Percentiles rank a stretch among this genome's conserved stretches.
Conservation (phyloP, 2,888 invertebrate species). For the Stomorhina lunata region DNA sequence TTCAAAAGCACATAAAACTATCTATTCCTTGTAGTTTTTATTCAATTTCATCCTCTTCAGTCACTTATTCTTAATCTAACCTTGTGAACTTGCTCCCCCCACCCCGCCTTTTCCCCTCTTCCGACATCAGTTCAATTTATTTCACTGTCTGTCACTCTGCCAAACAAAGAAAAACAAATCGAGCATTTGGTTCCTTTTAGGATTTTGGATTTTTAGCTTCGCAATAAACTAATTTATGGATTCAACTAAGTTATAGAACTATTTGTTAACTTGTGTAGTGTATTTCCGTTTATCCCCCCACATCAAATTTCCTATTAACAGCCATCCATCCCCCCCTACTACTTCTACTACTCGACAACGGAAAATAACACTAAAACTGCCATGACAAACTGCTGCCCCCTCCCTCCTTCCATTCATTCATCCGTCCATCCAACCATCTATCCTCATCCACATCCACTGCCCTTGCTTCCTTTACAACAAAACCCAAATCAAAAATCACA, state of each 20-base stretch:
- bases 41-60: conserved; percentile 53
- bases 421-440: no score
- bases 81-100: background rate
- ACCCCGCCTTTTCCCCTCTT: background rate
- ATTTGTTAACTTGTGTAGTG: conserved; percentile 63
- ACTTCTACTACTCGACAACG: background rate
- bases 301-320: conserved; percentile 38
- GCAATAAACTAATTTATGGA: conserved; percentile 64
- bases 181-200: conserved; percentile 33
- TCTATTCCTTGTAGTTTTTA: conserved; percentile 50
- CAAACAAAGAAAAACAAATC: conserved; percentile 54
- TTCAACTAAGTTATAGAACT: conserved; percentile 57
- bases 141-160: conserved; percentile 45
- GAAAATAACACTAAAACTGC: conserved; percentile 25
- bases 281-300: conserved; percentile 59
- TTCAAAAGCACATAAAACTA: conserved; percentile 34
- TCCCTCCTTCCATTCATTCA: no score
- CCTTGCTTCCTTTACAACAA: conserved; percentile 6
- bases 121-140: conserved; percentile 8
- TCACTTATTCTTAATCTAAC: conserved; percentile 53
- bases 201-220: conserved; percentile 4
- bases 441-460: no score
- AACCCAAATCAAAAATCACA: conserved; percentile 63
- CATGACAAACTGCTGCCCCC: conserved; percentile 55
- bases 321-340: background rate